phyloP scores from a whole-genome alignment of 2,797 vertebrate genomes.

The Enteromius fasciolatus region DNA sequence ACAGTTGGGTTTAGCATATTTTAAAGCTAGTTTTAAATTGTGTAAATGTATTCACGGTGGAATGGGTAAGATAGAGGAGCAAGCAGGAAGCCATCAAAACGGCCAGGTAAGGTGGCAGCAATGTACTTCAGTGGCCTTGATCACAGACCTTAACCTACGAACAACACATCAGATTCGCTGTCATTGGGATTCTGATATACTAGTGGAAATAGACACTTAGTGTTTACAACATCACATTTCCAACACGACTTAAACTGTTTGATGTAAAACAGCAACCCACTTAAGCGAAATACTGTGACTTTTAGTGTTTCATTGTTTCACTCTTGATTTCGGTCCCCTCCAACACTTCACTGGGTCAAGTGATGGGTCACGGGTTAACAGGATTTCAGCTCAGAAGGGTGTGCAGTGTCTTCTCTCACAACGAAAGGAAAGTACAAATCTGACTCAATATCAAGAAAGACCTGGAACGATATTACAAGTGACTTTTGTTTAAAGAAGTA shows the following conservation, averaged over 20 bases:
- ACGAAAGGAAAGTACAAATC: background rate
- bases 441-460: background rate
- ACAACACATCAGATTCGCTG: background rate
- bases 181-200: background rate
- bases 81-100: conserved; percentile 5
- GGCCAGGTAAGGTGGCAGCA: conserved; percentile 19
- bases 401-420: conserved; percentile 1
- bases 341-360: conserved; percentile 64
- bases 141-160: conserved; percentile 20
- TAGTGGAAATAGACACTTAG: background rate
- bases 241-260: background rate
- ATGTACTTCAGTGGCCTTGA: conserved; percentile 15
- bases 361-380: conserved; percentile 65
- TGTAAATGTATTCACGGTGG: background rate
- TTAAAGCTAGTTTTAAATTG: background rate
- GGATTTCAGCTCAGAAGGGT: conserved; percentile 55
- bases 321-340: conserved; percentile 52
- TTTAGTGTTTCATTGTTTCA: conserved; percentile 59
- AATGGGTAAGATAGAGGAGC: background rate
- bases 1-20: background rate
- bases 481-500: background rate
- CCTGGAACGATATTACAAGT: background rate
- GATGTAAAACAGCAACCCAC: conserved; percentile 3
- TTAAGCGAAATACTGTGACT: conserved; percentile 43
- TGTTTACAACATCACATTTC: background rate